Evolutionary conservation across 2,888 invertebrate species (phyloP).

Genomic region (Sisyra terminalis): DNA sequence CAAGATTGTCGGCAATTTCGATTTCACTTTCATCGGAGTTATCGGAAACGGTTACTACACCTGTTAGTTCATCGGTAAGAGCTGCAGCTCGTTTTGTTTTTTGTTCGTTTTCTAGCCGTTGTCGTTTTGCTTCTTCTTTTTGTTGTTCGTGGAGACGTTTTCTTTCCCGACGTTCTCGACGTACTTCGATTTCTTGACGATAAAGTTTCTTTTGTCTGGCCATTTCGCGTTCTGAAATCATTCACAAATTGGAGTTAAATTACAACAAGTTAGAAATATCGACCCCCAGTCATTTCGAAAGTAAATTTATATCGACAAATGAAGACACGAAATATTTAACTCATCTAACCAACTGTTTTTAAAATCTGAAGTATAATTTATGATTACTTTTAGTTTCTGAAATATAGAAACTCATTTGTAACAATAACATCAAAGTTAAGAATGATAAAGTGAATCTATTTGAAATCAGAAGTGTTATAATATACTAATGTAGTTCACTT

Average conservation of each 20-base stretch:
- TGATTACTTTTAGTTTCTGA: no score
- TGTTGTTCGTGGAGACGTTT: constrained; percentile 23
- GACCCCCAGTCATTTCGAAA: not conserved
- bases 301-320: constrained; percentile 2
- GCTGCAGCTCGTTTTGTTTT: constrained; percentile 12
- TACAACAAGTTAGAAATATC: not conserved
- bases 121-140: constrained; percentile 20
- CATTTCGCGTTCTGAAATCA: constrained; percentile 48
- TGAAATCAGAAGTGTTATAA: no score
- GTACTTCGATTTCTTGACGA: constrained; percentile 53
- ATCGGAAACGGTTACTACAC: constrained; percentile 25
- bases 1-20: constrained; percentile 8
- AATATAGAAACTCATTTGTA: no score
- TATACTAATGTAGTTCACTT: no score
- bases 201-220: constrained; percentile 61
- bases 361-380: no score
- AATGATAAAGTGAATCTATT: no score
- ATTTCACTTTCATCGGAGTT: constrained; percentile 14
- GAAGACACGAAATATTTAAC: constrained; percentile 7
- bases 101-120: constrained; percentile 22
- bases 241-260: constrained; percentile 5
- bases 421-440: no score
- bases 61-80: constrained; percentile 18
- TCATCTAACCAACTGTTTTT: not conserved
- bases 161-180: constrained; percentile 41